phyloP scores from a whole-genome alignment of 1,140 invertebrate species.

The Phocides pigmalion region DNA sequence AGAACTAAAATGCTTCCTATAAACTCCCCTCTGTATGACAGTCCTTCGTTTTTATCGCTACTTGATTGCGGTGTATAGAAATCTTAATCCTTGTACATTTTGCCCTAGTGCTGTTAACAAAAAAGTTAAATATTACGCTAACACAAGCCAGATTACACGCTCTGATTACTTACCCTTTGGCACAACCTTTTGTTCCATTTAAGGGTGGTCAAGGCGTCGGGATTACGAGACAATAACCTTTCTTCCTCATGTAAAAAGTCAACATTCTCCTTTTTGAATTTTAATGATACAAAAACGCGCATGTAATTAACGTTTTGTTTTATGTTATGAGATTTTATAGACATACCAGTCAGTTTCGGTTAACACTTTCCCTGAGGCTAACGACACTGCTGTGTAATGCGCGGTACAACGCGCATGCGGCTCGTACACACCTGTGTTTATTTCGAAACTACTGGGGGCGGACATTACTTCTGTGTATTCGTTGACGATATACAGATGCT shows the following conservation, averaged over 20 bases:
- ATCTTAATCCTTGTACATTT: not conserved
- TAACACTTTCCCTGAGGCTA: too few species aligned
- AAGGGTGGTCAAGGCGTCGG: constrained; percentile 1
- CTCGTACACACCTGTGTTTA: too few species aligned
- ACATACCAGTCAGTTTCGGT: not conserved
- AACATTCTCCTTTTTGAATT: not conserved
- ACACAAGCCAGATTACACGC: constrained; percentile 14
- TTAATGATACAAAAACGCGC: constrained; percentile 4
- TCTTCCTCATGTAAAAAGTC: not conserved
- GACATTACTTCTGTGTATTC: too few species aligned
- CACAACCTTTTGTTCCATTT: not conserved
- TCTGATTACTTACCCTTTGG: constrained; percentile 16
- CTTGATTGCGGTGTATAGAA: not conserved
- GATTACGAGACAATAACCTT: constrained; percentile 3
- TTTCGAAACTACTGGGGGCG: too few species aligned
- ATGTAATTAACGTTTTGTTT: constrained; percentile 13
- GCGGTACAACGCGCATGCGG: too few species aligned
- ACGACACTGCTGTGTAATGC: too few species aligned
- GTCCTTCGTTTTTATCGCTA: too few species aligned
- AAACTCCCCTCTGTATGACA: too few species aligned
- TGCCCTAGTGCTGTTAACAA: constrained; percentile 11
- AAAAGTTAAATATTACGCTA: constrained; percentile 1
- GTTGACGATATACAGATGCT: too few species aligned
- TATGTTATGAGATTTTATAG: not conserved
- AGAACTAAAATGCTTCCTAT: too few species aligned